These are phyloP conservation scores for Tetraneura akinire DNA, from an alignment of 1,140 invertebrate species.

Conservation along the genomic window DNA sequence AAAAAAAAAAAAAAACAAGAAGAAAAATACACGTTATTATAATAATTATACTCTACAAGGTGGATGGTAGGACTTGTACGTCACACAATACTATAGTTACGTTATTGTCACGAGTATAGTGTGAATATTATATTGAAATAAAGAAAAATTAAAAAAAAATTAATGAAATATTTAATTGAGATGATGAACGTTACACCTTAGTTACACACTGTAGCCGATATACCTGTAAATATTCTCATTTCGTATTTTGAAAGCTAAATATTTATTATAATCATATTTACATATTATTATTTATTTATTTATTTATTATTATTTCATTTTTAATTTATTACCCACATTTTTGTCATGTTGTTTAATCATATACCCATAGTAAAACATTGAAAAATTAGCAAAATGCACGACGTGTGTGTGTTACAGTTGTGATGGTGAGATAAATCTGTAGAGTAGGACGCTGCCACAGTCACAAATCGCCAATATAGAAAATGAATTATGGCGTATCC, in stretches of 20 bases:
- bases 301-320: background rate
- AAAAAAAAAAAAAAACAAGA: no score
- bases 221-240: background rate
- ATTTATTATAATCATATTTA: background rate
- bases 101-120: no score
- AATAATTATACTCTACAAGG: no score
- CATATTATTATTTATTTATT: background rate
- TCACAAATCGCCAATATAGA: slow-evolving; percentile 50
- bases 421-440: slow-evolving; percentile 51
- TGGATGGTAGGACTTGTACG: no score
- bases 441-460: slow-evolving; percentile 51
- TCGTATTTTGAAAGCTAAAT: background rate
- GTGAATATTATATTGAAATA: no score
- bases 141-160: no score
- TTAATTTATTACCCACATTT: background rate
- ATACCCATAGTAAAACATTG: slow-evolving; percentile 26
- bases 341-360: slow-evolving; percentile 31
- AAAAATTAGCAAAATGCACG: slow-evolving; percentile 50
- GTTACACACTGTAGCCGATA: slow-evolving; percentile 13
- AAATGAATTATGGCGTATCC: slow-evolving; percentile 51
- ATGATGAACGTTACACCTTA: no score
- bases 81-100: no score
- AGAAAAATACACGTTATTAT: no score
- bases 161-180: no score
- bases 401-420: slow-evolving; percentile 51